Conservation (phyloP, 2,888 invertebrate genomes). For the Amphipoea lucens region DNA sequence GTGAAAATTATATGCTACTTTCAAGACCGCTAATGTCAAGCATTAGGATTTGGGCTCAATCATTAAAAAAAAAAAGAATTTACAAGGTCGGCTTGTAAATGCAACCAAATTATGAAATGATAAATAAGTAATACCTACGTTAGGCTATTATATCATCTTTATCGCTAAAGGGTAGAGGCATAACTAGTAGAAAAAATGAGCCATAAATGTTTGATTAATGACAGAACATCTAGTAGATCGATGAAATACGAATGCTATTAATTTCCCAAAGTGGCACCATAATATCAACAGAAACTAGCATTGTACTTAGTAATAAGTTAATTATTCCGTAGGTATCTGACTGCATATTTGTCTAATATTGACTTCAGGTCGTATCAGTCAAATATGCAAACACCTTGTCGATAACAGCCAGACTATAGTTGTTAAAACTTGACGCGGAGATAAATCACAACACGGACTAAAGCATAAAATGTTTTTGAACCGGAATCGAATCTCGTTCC, state of each 20-base stretch:
- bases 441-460: constrained; percentile 52
- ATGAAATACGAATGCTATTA: neutral
- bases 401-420: constrained; percentile 48
- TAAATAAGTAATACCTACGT: neutral
- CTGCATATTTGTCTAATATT: constrained; percentile 50
- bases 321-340: constrained; percentile 48
- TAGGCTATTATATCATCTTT: neutral
- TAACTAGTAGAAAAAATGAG: neutral
- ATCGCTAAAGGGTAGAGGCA: neutral
- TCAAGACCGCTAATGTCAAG: neutral
- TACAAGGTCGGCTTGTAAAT: neutral
- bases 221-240: neutral
- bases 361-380: constrained; percentile 45
- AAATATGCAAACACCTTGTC: constrained; percentile 60
- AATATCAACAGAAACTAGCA: constrained; percentile 10
- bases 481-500: constrained; percentile 63
- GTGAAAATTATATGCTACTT: neutral
- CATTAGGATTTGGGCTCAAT: neutral
- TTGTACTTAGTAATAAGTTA: constrained; percentile 17
- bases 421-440: constrained; percentile 51
- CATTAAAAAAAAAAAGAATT: neutral
- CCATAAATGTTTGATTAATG: neutral
- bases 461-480: constrained; percentile 55
- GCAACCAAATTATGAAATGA: neutral
- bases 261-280: neutral